Evolutionary conservation across 2,113 vertebrate species (phyloP).

Genomic region (Phainopepla nitens): DNA sequence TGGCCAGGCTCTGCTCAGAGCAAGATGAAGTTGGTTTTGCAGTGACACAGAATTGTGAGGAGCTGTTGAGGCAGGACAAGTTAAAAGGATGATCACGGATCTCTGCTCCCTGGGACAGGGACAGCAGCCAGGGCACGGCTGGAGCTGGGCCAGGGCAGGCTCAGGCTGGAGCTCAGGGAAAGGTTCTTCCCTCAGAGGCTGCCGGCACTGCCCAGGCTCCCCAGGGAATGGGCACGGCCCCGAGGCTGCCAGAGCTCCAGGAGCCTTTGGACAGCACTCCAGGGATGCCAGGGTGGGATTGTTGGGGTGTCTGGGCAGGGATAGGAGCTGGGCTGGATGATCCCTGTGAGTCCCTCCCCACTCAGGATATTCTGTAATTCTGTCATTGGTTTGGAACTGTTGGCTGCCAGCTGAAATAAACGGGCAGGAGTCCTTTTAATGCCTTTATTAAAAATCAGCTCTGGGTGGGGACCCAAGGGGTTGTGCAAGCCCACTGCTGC

Average conservation of each 20-base stretch:
- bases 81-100: neutral
- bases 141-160: neutral
- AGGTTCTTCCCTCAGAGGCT: neutral
- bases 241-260: neutral
- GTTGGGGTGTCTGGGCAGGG: neutral
- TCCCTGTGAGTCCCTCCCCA: neutral
- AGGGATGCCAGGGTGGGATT: neutral
- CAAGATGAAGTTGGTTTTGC: neutral
- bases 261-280: neutral
- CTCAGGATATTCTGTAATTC: neutral
- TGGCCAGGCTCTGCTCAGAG: neutral
- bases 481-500: too few relatives aligned
- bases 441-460: too few relatives aligned
- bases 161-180: neutral
- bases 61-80: neutral
- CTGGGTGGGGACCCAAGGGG: too few relatives aligned
- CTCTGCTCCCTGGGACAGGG: neutral
- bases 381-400: neutral
- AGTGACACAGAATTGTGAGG: neutral
- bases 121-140: rapidly evolving
- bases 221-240: neutral
- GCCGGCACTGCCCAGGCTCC: neutral
- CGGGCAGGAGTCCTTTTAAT: too few relatives aligned
- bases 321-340: neutral
- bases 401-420: too few relatives aligned